Conservation (phyloP, 2,113 vertebrate genomes). For the Neodontobutis hainanensis region DNA sequence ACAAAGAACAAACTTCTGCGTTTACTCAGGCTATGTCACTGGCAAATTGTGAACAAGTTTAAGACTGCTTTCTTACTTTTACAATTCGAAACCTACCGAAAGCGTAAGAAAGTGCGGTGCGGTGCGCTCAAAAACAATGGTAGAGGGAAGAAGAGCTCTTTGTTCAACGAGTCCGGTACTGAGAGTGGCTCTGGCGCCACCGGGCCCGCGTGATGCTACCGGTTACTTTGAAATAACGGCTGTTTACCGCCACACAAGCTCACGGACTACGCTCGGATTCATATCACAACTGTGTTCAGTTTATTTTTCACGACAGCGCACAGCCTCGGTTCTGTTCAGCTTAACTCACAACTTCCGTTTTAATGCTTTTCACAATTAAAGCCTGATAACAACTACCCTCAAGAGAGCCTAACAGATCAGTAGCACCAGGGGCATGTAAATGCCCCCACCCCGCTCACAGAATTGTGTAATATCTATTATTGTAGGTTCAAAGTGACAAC, state of each 20-base stretch:
- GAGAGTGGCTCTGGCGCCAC: not conserved
- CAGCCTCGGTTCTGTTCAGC: not conserved
- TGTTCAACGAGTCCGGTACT: constrained; percentile 49
- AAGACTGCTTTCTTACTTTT: constrained; percentile 32
- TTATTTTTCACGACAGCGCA: not conserved
- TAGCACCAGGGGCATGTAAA: too few relatives aligned
- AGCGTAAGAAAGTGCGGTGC: constrained; percentile 11
- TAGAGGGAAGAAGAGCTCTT: constrained; percentile 59
- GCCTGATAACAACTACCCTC: not conserved
- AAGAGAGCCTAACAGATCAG: too few relatives aligned
- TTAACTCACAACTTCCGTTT: constrained; percentile 21
- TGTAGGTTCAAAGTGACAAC: too few relatives aligned
- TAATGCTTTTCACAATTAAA: constrained; percentile 30
- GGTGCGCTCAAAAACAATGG: constrained; percentile 55
- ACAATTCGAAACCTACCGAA: constrained; percentile 11
- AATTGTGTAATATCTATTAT: too few relatives aligned
- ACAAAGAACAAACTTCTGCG: too few relatives aligned
- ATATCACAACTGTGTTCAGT: constrained; percentile 7
- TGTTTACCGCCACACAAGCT: not conserved
- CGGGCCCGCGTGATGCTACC: not conserved
- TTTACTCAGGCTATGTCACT: too few relatives aligned
- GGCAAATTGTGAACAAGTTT: too few relatives aligned
- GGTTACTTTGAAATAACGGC: not conserved
- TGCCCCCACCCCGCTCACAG: too few relatives aligned
- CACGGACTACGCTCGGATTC: constrained; percentile 7